Evolutionary conservation across 2,113 vertebrate genomes (phyloP).

Genomic region (Lepidothrix coronata): DNA sequence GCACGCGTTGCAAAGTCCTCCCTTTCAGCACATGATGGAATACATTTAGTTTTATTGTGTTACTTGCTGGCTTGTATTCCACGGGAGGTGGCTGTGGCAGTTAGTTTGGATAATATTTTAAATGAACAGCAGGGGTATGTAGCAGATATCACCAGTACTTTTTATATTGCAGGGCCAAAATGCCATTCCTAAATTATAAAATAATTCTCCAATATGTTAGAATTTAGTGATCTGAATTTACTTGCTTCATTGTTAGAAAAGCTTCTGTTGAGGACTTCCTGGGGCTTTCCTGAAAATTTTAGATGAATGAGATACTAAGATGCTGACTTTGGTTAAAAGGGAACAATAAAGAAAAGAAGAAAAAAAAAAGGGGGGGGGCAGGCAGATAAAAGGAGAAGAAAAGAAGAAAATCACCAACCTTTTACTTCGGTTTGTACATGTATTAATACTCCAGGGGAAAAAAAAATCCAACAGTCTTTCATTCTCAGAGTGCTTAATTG

Average conservation of each 20-base stretch:
- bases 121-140: background rate
- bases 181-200: background rate
- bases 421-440: background rate
- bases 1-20: background rate
- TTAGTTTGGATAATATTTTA: background rate
- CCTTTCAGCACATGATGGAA: background rate
- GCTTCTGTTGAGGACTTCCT: background rate
- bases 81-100: background rate
- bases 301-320: background rate
- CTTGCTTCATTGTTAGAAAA: background rate
- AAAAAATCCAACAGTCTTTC: background rate
- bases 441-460: background rate
- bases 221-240: background rate
- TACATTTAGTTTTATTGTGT: background rate
- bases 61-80: background rate
- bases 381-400: background rate
- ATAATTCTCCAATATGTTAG: background rate
- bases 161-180: background rate
- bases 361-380: too few relatives aligned
- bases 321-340: background rate
- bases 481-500: slow-evolving; percentile 14
- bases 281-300: background rate
- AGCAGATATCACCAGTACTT: background rate
- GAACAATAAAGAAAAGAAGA: background rate
- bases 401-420: background rate